Base-by-base conservation (phyloP, 2,888 invertebrate genomes). In the Chymomyza procnemis region DNA sequence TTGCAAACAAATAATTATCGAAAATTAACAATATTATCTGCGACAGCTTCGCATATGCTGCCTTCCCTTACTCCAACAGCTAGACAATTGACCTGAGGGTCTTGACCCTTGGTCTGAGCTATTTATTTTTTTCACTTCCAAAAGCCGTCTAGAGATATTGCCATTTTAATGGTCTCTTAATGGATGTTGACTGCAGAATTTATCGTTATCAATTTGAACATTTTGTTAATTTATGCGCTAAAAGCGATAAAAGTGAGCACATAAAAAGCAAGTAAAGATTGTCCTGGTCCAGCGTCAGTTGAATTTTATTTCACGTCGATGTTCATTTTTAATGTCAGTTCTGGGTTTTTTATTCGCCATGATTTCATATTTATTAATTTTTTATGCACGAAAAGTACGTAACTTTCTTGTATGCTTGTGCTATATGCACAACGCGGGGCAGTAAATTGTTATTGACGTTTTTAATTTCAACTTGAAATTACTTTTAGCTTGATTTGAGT, bases 141-240 rank as follows among this genome's bases (percentile, higher is more conserved):
- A 60, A n/a, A 57, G 64, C 50, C 48, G 50, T 34, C 61, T 59
- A 52, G 52, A 21, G 2, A 16, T 12, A 60, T 21, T 4, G 22
- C 16, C 34, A 4, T 9, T 48, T 41, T 60, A 76, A 71, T 64
- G 71, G 61, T 41, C 64, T 62, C 41, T 61, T 74, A 77, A 81
- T 72, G 77, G 64, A 46, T n/a, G 64, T 14, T 19, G 26, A n/a
- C 18, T 64, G 26, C 30, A 19, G 22, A 58, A 58, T 73, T 74
- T 69, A 80, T 74, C 64, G 69, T 54, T 66, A 71, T 68, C 60
- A 69, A 66, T 69, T 71, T 67, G 50, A 71, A 66, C 71, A 67
- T 67, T 74, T 72, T 61, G 67, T 61, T 76, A 73, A 76, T 80
- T 83, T 80, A 76, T 74, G 61, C 60, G 59, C 47, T 46, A 34